Base-by-base conservation (phyloP, 1,140 invertebrate genomes). In the Wasmannia auropunctata region DNA sequence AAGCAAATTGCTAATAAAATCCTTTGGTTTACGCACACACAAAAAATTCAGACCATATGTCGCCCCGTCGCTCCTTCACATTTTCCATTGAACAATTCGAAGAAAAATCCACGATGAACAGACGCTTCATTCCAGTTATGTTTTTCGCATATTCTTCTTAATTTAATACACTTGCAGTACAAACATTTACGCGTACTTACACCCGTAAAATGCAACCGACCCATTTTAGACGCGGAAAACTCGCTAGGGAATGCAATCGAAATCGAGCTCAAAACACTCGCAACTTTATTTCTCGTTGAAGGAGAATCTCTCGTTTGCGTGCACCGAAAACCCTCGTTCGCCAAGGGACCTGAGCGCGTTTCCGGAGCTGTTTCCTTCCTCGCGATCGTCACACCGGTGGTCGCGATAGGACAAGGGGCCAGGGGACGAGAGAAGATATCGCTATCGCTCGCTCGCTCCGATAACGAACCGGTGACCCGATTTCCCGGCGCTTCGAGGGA, bases 401-500 rank as follows among this genome's bases (percentile, higher is more conserved):
- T n/a, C n/a, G n/a, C n/a, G n/a, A n/a, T n/a, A n/a, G 16, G 25
- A 70, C 43, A 16, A 31, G 22, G 16, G 40, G 11, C 43, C 16
- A 34, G 11, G 10, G 8, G 7, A n/a, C 4, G 51, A 54, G 6
- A 69, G 63, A n/a, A n/a, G 34, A 46, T 28, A 34, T 72, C 69
- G 69, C 22, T 56, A 34, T 58, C 67, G 5, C 16, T 46, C 31
- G 60, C 5, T 62, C 34, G 37, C 63, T 40, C 10, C n/a, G 49
- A 54, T 37, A 56, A 74, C 70, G 31, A 72, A 74, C 11, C 31
- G 69, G 51, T 75, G 56, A 77, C 58, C 58, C 40, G 40, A 77
- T 77, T 77, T 2, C 3, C 5, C 14, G 11, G 19, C 34, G 22
- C 16, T 16, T 14, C 31, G 16, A 75, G 6, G 10, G 51, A 6